A percentile compares a stretch with the other conserved stretches of the same genome.
Evolutionary conservation across 2,888 invertebrate genomes (phyloP).

Genomic region (Sminthurinus aureus): DNA sequence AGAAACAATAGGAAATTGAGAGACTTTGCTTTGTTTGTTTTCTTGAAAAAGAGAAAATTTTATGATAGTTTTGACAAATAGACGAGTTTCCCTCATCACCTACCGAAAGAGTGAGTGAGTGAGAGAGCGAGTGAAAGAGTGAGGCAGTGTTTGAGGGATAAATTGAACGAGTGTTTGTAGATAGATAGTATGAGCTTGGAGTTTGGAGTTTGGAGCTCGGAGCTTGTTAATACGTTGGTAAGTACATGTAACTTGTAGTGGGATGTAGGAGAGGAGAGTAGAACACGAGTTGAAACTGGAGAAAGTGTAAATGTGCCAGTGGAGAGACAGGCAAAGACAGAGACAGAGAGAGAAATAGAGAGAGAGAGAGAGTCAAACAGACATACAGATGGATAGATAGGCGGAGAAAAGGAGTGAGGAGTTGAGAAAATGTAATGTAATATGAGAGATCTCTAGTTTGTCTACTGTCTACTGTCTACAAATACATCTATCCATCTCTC

Average conservation of each 20-base stretch:
- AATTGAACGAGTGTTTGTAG: neutral
- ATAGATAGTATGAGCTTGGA: neutral
- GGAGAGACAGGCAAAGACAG: neutral
- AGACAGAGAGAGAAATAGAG: conserved; percentile 7
- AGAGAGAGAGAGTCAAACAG: neutral
- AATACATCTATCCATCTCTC: too few species aligned
- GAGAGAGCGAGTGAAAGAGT: too few species aligned
- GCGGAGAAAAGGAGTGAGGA: too few species aligned
- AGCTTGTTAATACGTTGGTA: too few species aligned
- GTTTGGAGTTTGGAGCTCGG: too few species aligned
- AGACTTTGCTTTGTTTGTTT: neutral
- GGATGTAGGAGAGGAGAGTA: neutral
- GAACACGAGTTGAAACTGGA: neutral
- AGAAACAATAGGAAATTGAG: neutral
- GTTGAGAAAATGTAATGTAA: too few species aligned
- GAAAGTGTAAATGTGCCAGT: neutral
- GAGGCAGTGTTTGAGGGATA: neutral
- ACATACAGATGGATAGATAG: neutral
- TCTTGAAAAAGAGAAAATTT: neutral
- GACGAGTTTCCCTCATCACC: neutral
- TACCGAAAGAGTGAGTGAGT: too few species aligned
- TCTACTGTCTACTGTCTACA: too few species aligned
- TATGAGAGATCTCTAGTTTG: too few species aligned
- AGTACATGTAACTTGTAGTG: neutral
- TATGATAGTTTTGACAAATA: neutral